A percentile compares a stretch with the other conserved stretches of the same genome.
These are phyloP conservation scores for Danio jaintianensis DNA, from an alignment of 2,797 vertebrate species.

Conservation along the genomic window DNA sequence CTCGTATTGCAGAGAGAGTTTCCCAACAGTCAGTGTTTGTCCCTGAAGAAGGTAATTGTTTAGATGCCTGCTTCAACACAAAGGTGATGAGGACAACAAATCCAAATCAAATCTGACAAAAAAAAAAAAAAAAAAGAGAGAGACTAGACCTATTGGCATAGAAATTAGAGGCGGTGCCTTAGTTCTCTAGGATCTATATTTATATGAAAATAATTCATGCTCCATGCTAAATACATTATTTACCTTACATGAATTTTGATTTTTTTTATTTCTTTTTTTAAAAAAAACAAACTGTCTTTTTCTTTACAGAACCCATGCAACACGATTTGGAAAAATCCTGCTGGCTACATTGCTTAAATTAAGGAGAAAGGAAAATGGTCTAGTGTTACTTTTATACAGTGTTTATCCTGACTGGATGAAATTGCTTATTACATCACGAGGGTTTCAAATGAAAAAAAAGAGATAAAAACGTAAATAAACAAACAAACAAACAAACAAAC, in stretches of 20 bases:
- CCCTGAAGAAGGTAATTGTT: slow-evolving; percentile 94
- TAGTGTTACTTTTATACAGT: slow-evolving; percentile 78
- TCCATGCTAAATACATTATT: slow-evolving; percentile 97
- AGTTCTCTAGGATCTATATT: slow-evolving; percentile 93
- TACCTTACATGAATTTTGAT: slow-evolving; percentile 93
- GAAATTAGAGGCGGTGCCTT: slow-evolving; percentile 90
- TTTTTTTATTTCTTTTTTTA: slow-evolving; percentile 63
- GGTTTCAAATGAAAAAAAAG: slow-evolving; percentile 65
- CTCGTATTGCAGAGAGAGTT: slow-evolving; percentile 90
- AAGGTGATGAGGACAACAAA: slow-evolving; percentile 67
- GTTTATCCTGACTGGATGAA: slow-evolving; percentile 81
- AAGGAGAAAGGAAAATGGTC: slow-evolving; percentile 73
- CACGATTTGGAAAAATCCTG: slow-evolving; percentile 83
- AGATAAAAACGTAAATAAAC: not conserved
- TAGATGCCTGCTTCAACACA: slow-evolving; percentile 89
- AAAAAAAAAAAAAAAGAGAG: slow-evolving; percentile 50
- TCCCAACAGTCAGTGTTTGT: slow-evolving; percentile 92
- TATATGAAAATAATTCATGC: slow-evolving; percentile 98
- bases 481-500: slow-evolving; percentile 44
- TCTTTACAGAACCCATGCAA: slow-evolving; percentile 87
- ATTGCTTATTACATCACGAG: slow-evolving; percentile 80
- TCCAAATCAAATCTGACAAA: slow-evolving; percentile 55
- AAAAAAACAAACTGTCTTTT: slow-evolving; percentile 77
- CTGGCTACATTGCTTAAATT: slow-evolving; percentile 86
- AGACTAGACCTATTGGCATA: slow-evolving; percentile 86